Percentiles rank a stretch among this genome's conserved stretches.
Conservation (phyloP, 2,888 invertebrate species). For the Molorchus minor region DNA sequence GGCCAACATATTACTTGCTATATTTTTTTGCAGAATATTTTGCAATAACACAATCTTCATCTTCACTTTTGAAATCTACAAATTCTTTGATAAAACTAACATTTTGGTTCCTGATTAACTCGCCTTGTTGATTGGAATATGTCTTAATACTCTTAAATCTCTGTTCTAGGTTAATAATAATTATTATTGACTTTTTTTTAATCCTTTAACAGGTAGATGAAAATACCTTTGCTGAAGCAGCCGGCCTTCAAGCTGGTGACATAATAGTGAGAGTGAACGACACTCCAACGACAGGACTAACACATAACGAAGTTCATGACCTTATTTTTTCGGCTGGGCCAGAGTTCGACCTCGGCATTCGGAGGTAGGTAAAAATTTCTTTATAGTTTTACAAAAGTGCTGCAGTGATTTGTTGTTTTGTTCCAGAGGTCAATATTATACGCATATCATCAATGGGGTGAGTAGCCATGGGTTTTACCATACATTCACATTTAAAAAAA, state of each 20-base stretch:
- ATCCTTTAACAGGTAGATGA: slow-evolving; percentile 73
- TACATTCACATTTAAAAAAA: no score
- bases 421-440: slow-evolving; percentile 45
- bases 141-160: no score
- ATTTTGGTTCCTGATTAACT: no score
- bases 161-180: no score
- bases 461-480: slow-evolving; percentile 4
- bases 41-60: neutral
- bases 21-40: neutral
- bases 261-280: slow-evolving; percentile 81
- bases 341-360: slow-evolving; percentile 74
- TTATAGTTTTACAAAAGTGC: neutral
- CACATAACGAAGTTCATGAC: slow-evolving; percentile 82
- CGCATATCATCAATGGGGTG: slow-evolving; percentile 14
- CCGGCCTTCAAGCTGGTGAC: slow-evolving; percentile 87
- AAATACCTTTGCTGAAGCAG: slow-evolving; percentile 81
- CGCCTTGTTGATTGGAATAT: no score
- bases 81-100: no score
- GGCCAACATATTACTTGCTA: neutral
- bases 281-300: slow-evolving; percentile 71
- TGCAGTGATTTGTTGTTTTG: slow-evolving; percentile 16
- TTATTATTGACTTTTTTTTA: no score
- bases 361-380: slow-evolving; percentile 67
- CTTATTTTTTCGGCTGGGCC: slow-evolving; percentile 76
- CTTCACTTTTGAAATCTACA: neutral